Percentiles rank a stretch among this genome's conserved stretches.
phyloP scores from a whole-genome alignment of 2,797 vertebrate species.

The Mormyrops boulengeri region DNA sequence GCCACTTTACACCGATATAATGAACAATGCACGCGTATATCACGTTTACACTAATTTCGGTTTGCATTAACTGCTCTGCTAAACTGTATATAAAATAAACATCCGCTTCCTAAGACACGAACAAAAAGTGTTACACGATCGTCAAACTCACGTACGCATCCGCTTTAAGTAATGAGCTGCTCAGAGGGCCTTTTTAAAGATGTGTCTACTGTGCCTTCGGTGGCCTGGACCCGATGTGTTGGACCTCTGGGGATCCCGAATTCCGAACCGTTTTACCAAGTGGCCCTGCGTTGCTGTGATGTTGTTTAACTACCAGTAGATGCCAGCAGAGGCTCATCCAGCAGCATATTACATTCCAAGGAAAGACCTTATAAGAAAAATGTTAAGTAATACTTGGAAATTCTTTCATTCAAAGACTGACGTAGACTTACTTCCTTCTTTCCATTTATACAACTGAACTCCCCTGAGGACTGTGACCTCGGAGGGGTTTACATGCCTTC shows the following conservation, averaged over 20 bases:
- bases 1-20: neutral
- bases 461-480: neutral
- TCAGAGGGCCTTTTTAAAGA: neutral
- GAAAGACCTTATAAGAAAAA: neutral
- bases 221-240: neutral
- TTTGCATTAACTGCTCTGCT: neutral
- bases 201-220: neutral
- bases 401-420: neutral
- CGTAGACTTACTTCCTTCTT: neutral
- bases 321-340: neutral
- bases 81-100: neutral
- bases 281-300: neutral
- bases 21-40: neutral
- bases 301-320: neutral
- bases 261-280: neutral
- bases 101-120: neutral
- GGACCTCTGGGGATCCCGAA: neutral
- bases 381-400: neutral
- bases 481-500: neutral
- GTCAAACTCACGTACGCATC: neutral
- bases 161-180: neutral
- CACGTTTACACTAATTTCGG: neutral
- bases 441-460: neutral
- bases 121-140: neutral
- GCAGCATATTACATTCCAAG: neutral